phyloP scores from a whole-genome alignment of 2,888 invertebrate genomes.

The Scaptomyza flava region DNA sequence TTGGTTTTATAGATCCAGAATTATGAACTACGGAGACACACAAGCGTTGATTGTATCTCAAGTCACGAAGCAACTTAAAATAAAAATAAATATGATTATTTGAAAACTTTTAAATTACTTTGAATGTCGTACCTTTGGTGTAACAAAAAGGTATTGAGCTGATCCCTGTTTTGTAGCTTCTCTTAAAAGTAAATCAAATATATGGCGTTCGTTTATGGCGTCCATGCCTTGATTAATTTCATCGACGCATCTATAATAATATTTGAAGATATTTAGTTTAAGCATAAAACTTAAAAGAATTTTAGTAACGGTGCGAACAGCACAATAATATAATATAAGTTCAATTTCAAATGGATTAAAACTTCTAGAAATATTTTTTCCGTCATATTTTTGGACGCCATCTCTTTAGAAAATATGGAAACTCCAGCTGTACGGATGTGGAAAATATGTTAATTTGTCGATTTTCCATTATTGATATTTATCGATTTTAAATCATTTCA shows the following conservation, averaged over 20 bases:
- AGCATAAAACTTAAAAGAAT: neutral
- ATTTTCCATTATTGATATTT: too few relatives aligned
- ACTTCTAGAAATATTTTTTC: too few relatives aligned
- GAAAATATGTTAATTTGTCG: too few relatives aligned
- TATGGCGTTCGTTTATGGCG: constrained; percentile 91
- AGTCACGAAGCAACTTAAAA: constrained; percentile 88
- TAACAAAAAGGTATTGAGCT: constrained; percentile 95
- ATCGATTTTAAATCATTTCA: too few relatives aligned
- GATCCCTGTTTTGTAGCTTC: constrained; percentile 89
- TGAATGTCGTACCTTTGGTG: constrained; percentile 91
- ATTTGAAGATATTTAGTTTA: neutral
- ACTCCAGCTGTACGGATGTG: too few relatives aligned
- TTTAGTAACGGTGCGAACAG: neutral
- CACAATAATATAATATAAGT: neutral
- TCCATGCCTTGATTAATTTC: constrained; percentile 96
- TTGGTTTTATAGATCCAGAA: constrained; percentile 50
- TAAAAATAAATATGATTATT: neutral
- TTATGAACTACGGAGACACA: constrained; percentile 92
- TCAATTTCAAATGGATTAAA: neutral
- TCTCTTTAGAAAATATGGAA: too few relatives aligned
- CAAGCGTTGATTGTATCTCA: constrained; percentile 89
- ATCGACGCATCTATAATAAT: constrained; percentile 87
- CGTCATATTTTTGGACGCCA: too few relatives aligned
- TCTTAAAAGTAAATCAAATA: constrained; percentile 91
- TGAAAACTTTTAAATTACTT: neutral